Base-by-base conservation (phyloP, 2,888 invertebrate species). In the Liodrosophila aerea region DNA sequence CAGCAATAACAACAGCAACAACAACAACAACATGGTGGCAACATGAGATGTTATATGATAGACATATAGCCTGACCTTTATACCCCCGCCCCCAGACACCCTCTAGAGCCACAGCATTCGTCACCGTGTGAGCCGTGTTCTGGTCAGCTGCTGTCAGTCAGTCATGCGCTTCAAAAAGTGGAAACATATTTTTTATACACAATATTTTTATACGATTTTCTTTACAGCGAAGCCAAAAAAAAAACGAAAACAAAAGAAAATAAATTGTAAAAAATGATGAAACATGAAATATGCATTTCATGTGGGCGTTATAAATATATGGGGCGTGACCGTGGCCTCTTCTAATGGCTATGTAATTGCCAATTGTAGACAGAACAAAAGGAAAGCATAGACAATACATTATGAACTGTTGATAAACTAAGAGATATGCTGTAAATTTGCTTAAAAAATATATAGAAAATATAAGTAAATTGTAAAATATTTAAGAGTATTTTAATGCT, bases 311-410 rank as follows among this genome's bases (percentile, higher is more conserved):
- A 54, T 52, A 62, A 46, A 64, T 11, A 30, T 37, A 22, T 51
- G 33, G 52, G 63, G 47, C 49, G 57, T 64, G 47, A 34, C 31
- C 47, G 37, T 45, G 41, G 41, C 61, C 73, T 49, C 52, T 58
- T 60, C 57, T 84, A 75, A 84, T 82, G 80, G 77, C 66, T 73
- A 65, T 68, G 70, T 77, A 81, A 83, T 84, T 84, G 75, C 63
- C 78, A 72, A 77, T 77, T 82, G 76, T 70, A 57, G 68, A 67
- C 58, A 67, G 65, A 57, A 46, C 27, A 62, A 54, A 47, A 39
- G 40, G 39, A 43, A 41, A 31, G 7, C 15, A 18, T n/a, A 15
- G 53, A 44, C 16, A 12, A 46, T n/a, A 30, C 11, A 8, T 37
- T 13, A 37, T n/a, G n/a, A n/a, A n/a, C n/a, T n/a, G n/a, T n/a